Evolutionary conservation across 2,888 invertebrate genomes (phyloP), one percentile per base, ranked within the genome.

Genomic region (Leptinotarsa haldemani): DNA sequence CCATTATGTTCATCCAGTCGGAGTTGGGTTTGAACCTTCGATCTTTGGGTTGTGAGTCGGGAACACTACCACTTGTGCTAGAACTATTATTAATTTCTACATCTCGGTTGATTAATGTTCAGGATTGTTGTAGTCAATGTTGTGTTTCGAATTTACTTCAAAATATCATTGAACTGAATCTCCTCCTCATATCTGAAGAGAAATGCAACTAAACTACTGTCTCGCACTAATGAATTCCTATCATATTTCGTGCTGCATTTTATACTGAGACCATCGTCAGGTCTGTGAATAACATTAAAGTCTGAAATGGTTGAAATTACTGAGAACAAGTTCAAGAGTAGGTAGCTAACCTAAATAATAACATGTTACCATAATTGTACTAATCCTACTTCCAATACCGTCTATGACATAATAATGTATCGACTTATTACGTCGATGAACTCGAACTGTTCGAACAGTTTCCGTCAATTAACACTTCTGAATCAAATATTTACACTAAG

Each of bases 281-380:
- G 69, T 53, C 65, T 72, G 69, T 76, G 70, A 72, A 72, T 74
- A 72, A 70, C 70, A 72, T 72, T 76, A 76, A 65, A 72, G 70
- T 74, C 72, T 71, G 67, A 72, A 74, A 76, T 71, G 74, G 74
- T 70, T 72, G 47, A 65, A 67, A 76, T 72, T 77, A 74, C 77
- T 74, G 73, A 53, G 74, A 78, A 74, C 80, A 78, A 79, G 79
- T 78, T 81, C 78, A 80, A 77, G 74, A 78, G 74, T 80, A 80
- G 79, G 77, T 78, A 66, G 63, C 63, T 81, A 81, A 80, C 80
- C 81, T 79, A 79, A 80, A 81, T 80, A 81, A 80, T 81, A 78
- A 79, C 80, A 80, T 70, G 79, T 80, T 81, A 79, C 81, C 79
- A 79, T 81, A 81, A 81, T 77, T 73, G 80, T 76, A 78, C 75